Evolutionary conservation across 2,888 invertebrate genomes (phyloP), one percentile per base, ranked within the genome.

Genomic region (Phyllotreta striolata): DNA sequence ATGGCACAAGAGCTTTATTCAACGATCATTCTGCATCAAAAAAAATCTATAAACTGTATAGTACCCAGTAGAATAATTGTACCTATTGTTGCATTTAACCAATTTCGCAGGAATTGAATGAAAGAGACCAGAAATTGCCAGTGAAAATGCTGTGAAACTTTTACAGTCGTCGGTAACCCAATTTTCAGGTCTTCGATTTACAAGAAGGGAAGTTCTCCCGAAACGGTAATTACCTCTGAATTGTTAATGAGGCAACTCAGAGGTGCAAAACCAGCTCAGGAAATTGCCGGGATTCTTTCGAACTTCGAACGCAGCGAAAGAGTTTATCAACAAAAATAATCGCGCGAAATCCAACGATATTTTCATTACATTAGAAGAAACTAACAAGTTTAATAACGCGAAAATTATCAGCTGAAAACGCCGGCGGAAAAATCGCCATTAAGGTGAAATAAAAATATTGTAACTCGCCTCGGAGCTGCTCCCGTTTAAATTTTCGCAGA

Each of bases 171-270:
- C 24, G n/a, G 24, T 47, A 47, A 47, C 47, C 47, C 6, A 47
- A 47, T 47, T 47, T 47, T 44, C 47, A 3, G 13, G 13, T 47
- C 47, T 24, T 47, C 47, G 24, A 13, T 47, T 47, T n/a, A 12
- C 8, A 47, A 9, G 24, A 14, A 47, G n/a, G 47, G 47, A 47
- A 47, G 47, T 47, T 47, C 47, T 47, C 24, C n/a, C 24, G 47
- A 47, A n/a, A 14, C 47, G n/a, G 47, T 47, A 47, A 47, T 47
- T 47, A 47, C 47, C 24, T 14, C 34, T 47, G 47, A 47, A 47
- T 47, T 47, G 47, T 47, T 47, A 47, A 47, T 47, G 47, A 24
- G 24, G 24, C 24, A 34, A 6, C 24, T 47, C 13, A 34, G n/a
- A 47, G n/a, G 13, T 34, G 47, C 4, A 34, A 14, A 46, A 6